phyloP scores from a whole-genome alignment of 2,113 vertebrate species.

The Chroicocephalus ridibundus region DNA sequence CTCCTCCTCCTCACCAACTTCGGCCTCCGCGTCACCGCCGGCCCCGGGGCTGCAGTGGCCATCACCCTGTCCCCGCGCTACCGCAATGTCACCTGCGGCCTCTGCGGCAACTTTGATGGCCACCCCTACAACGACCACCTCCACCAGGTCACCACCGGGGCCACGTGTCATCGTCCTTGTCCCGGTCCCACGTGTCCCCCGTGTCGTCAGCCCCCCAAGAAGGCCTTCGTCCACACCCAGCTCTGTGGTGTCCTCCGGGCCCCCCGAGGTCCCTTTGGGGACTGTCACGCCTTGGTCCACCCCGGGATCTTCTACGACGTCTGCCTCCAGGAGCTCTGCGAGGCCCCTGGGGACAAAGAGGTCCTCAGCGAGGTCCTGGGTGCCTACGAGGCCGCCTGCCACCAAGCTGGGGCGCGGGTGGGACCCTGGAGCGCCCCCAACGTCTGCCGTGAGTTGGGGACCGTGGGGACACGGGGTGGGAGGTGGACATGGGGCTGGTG shows the following conservation, averaged over 20 bases:
- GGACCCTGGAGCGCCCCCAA: background rate
- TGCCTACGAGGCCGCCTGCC: background rate
- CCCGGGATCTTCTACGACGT: background rate
- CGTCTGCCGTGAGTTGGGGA: background rate
- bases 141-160: accelerated
- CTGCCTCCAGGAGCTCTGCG: background rate
- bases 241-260: background rate
- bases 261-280: background rate
- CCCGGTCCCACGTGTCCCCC: background rate
- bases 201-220: background rate
- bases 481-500: accelerated
- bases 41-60: background rate
- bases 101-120: background rate
- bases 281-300: background rate
- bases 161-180: accelerated
- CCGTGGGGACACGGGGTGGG: background rate
- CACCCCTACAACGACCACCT: background rate
- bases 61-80: background rate
- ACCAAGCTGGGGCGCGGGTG: background rate
- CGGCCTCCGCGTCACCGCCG: background rate
- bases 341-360: background rate
- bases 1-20: background rate
- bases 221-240: background rate
- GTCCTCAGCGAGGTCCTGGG: background rate
- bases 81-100: background rate